These are phyloP conservation scores for Strix aluco DNA, from an alignment of 2,113 vertebrate genomes.

Conservation along the genomic window DNA sequence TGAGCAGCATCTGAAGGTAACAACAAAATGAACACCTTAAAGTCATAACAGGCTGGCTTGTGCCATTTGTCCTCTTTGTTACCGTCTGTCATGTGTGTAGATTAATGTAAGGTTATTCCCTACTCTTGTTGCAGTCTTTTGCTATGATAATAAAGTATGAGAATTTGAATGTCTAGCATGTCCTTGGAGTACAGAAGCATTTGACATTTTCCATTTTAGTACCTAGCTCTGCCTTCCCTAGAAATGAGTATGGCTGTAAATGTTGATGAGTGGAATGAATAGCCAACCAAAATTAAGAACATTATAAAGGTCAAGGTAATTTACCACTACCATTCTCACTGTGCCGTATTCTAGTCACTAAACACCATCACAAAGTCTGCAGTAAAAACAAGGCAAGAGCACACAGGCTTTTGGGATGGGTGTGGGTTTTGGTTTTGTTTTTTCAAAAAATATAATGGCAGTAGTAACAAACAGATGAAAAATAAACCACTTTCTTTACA, in stretches of 20 bases:
- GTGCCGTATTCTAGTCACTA: not conserved
- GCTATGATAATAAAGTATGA: slow-evolving; percentile 55
- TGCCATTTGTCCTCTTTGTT: slow-evolving; percentile 14
- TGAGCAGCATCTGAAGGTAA: not conserved
- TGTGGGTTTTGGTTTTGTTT: not conserved
- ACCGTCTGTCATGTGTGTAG: not conserved
- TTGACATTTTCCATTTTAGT: slow-evolving; percentile 66
- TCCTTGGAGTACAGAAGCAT: slow-evolving; percentile 20
- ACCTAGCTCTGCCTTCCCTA: slow-evolving; percentile 5
- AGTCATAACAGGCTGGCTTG: not conserved
- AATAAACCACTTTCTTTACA: not conserved
- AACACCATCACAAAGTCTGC: not conserved
- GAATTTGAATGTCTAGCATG: slow-evolving; percentile 41
- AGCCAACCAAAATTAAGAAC: slow-evolving; percentile 53
- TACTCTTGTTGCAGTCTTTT: slow-evolving; percentile 12
- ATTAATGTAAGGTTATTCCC: slow-evolving; percentile 48
- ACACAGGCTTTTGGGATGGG: not conserved
- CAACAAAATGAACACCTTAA: not conserved
- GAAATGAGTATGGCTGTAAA: slow-evolving; percentile 41
- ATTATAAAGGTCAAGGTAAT: slow-evolving; percentile 57
- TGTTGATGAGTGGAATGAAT: not conserved
- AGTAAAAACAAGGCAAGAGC: not conserved
- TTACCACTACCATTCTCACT: not conserved
- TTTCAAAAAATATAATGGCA: not conserved
- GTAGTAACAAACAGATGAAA: slow-evolving; percentile 6